Evolutionary conservation across 2,888 invertebrate genomes (phyloP).

Genomic region (Hirudinaria manillensis): DNA sequence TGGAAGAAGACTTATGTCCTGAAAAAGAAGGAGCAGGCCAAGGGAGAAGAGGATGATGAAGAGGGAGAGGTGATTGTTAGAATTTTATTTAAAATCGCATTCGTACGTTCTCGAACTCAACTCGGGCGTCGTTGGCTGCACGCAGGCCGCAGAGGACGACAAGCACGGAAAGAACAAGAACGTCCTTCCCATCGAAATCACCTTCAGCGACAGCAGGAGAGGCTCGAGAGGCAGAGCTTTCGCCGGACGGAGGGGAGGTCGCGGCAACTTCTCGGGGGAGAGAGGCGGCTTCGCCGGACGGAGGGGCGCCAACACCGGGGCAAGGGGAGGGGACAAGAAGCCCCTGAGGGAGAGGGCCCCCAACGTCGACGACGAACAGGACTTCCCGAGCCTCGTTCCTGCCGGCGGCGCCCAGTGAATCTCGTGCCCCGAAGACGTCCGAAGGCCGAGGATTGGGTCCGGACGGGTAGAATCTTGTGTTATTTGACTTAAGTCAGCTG

Average conservation of each 20-base stretch:
- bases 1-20: conserved; percentile 61
- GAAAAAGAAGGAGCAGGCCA: conserved; percentile 63
- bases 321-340: conserved; percentile 10
- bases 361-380: conserved; percentile 88
- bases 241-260: not conserved
- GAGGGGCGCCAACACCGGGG: not conserved
- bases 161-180: conserved; percentile 23
- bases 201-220: conserved; percentile 13
- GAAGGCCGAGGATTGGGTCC: not conserved
- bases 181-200: conserved; percentile 23
- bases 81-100: not conserved
- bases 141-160: conserved; percentile 11
- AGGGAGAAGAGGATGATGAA: conserved; percentile 55
- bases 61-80: conserved; percentile 25
- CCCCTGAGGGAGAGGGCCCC: conserved; percentile 55
- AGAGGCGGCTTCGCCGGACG: not conserved
- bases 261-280: not conserved
- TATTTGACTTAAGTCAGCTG: too few relatives aligned
- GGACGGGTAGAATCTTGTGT: too few relatives aligned
- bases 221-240: not conserved
- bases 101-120: not conserved
- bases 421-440: not conserved
- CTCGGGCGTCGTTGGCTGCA: not conserved
- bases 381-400: conserved; percentile 77
- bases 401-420: conserved; percentile 32